These are phyloP conservation scores for Drosophila paulistorum DNA, from an alignment of 1,140 invertebrate species.

Conservation along the genomic window DNA sequence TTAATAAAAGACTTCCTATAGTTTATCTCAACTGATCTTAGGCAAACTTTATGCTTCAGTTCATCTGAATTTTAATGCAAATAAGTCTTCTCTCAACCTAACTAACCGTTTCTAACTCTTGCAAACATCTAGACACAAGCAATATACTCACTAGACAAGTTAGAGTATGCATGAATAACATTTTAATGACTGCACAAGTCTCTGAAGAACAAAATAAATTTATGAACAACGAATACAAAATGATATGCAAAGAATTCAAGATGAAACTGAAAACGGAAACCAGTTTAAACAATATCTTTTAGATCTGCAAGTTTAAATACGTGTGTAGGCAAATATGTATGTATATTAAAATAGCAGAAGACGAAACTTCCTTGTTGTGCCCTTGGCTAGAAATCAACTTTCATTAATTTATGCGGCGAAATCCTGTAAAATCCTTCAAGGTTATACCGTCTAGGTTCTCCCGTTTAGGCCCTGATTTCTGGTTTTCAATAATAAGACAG, in stretches of 20 bases:
- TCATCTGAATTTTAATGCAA: no score
- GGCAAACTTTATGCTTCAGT: no score
- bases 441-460: constrained; percentile 5
- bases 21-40: no score
- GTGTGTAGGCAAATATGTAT: not conserved
- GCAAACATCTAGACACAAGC: not conserved
- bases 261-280: constrained; percentile 13
- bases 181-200: constrained; percentile 2
- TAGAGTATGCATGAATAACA: not conserved
- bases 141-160: not conserved
- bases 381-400: constrained; percentile 42
- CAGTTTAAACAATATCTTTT: constrained; percentile 9
- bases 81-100: no score
- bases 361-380: constrained; percentile 1
- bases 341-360: not conserved
- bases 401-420: constrained; percentile 4
- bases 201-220: not conserved
- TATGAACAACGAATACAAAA: constrained; percentile 1
- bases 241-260: constrained; percentile 3
- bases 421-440: constrained; percentile 19
- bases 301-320: constrained; percentile 8
- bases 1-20: no score
- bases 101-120: not conserved
- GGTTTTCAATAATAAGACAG: constrained; percentile 14
- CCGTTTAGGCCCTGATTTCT: not conserved